Base-by-base conservation (phyloP, 2,888 invertebrate genomes). In the Epinotia bilunana region DNA sequence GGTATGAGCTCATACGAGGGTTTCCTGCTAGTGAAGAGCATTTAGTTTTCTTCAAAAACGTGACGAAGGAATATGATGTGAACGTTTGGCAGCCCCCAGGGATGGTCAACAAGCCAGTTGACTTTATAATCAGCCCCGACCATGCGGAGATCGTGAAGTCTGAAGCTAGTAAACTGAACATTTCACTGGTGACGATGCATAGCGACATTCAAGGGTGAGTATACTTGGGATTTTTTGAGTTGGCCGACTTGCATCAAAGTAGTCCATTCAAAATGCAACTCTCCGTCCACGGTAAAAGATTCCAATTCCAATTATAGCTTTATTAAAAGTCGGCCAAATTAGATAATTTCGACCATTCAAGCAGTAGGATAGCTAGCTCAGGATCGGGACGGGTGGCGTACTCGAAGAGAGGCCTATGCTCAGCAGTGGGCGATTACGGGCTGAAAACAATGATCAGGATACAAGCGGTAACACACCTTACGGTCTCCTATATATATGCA, bases 21-120 rank as follows among this genome's bases (percentile, higher is more conserved):
- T 81, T 89, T 28, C 92, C 93, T 0, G 79, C 83, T 0, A 83
- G 77, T 1, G 75, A 83, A 0, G 60, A 73, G 0, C 87, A 93
- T 70, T 78, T 93, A 73, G 63, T 79, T 0, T 93, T 86, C 75
- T 85, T 90, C n/a, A 76, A 73, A 2, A 86, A 86, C 65, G 49
- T 92, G 1, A 81, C 76, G 3, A 23, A 77, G 0, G 16, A 67
- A 0, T 85, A 83, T 69, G 82, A 87, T 46, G 84, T 88, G 0
- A 86, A 88, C 55, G 90, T 82, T 73, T 93, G 93, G 93, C 87
- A 85, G 39, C 69, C 75, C 0, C 90, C 92, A 0, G 87, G 88
- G 0, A 0, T 68, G 0, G 3, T 89, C 1, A 73, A 84, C 16
- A 87, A 78, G 69, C 86, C 90, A 0, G 84, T 90, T 0, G 91